Evolutionary conservation across 2,888 invertebrate species (phyloP), one percentile per base, ranked within the genome.

Genomic region (Siphonodentalium dalli): DNA sequence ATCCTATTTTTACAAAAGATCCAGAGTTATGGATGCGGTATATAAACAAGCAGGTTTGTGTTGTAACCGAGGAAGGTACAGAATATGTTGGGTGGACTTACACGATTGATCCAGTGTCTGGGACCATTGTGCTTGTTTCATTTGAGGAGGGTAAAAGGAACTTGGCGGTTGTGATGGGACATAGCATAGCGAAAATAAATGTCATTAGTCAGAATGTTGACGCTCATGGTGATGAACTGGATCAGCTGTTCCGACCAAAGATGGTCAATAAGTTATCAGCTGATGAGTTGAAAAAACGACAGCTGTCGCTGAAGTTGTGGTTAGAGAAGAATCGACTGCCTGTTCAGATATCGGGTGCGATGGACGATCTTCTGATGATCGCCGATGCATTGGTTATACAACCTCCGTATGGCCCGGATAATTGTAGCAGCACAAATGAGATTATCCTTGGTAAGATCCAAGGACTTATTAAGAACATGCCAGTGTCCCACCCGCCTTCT

Each of bases 381-480:
- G 69, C 78, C 20, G 75, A 73, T 63, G 77, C 74, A 18, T 54
- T 81, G 34, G 65, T 69, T 18, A 72, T 81, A 41, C 66, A 68
- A 23, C 72, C 78, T 9, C 80, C 80, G 3, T 81, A 79, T 57
- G 61, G 58, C 18, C 47, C 69, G 15, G 71, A 75, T 1, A 69
- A 75, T 56, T 81, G 80, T 63, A 60, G 66, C n/a, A 75, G 80
- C 49, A 75, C 77, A 1, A 81, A 81, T 68, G 78, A 78, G 60
- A 80, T 81, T n/a, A 77, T 81, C 45, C 66, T 81, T 3, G 77
- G 75, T 11, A 73, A 74, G 58, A 75, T 81, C 34, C 79, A 79
- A 53, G 77, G 74, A 35, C 66, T 81, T 21, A 73, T 81, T 6
- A 75, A 74, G 60, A 75, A 71, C 41, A 78, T 81, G 78, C 81